Evolutionary conservation across 2,113 vertebrate species (phyloP).

Genomic region (Oxygymnocypris stewartii): DNA sequence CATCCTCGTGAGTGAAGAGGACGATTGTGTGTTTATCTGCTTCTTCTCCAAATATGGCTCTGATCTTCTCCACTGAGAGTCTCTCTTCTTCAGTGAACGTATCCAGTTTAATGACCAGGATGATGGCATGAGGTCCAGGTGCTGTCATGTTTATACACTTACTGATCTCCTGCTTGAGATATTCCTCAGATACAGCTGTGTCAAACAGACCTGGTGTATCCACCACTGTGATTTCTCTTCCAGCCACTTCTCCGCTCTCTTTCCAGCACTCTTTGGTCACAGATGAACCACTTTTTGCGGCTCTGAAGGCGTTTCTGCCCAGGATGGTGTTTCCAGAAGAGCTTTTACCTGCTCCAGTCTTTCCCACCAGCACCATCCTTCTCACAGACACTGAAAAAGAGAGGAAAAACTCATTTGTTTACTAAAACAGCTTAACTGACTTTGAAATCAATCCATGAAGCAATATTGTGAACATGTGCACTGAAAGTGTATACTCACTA

Average conservation of each 20-base stretch:
- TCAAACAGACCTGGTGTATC: slow-evolving; percentile 32
- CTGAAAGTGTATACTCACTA: too few relatives aligned
- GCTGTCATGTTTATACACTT: slow-evolving; percentile 14
- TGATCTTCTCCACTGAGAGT: too few relatives aligned
- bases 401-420: too few relatives aligned
- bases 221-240: background rate
- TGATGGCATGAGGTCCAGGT: slow-evolving; percentile 41
- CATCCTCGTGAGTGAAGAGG: too few relatives aligned
- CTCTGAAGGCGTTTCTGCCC: slow-evolving; percentile 29
- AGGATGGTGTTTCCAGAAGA: slow-evolving; percentile 41
- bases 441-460: too few relatives aligned
- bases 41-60: too few relatives aligned
- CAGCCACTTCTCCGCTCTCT: background rate
- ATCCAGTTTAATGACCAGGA: slow-evolving; percentile 17
- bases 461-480: too few relatives aligned
- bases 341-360: slow-evolving; percentile 20
- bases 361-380: background rate
- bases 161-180: background rate
- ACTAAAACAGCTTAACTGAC: too few relatives aligned
- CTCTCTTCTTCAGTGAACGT: background rate
- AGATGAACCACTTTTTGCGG: background rate
- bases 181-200: background rate
- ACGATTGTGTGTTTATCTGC: too few relatives aligned
- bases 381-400: slow-evolving; percentile 22
- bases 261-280: slow-evolving; percentile 42